Percentiles rank a stretch among this genome's conserved stretches.
Evolutionary conservation across 2,113 vertebrate species (phyloP).

Genomic region (Globicephala melas): DNA sequence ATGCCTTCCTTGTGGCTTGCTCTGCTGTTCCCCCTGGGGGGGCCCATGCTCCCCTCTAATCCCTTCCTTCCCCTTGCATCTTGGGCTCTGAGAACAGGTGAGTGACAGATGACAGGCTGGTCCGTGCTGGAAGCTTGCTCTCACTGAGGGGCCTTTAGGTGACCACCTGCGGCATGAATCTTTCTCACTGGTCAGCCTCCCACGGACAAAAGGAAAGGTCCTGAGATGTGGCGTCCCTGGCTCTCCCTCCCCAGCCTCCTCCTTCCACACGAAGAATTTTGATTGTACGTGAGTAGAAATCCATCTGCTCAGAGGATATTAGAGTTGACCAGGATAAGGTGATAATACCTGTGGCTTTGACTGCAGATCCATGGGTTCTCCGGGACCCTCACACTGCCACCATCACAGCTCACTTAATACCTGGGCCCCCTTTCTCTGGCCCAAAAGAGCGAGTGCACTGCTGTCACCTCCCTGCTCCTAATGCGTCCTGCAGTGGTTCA

Average conservation of each 20-base stretch:
- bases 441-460: not conserved
- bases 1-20: constrained; percentile 12
- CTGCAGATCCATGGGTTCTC: not conserved
- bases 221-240: not conserved
- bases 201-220: not conserved
- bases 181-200: not conserved
- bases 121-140: not conserved
- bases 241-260: not conserved
- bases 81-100: constrained; percentile 39
- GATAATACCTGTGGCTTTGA: not conserved
- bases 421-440: not conserved
- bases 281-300: not conserved
- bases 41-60: constrained; percentile 44
- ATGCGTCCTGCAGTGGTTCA: not conserved
- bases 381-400: not conserved
- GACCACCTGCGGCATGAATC: not conserved
- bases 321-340: not conserved
- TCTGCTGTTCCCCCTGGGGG: not conserved
- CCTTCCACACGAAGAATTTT: not conserved
- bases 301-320: not conserved
- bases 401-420: not conserved
- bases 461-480: not conserved
- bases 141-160: not conserved
- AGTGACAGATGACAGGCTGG: constrained; percentile 45
- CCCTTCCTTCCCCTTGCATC: constrained; percentile 56